Conservation (phyloP, 1,140 invertebrate genomes). For the Magallana angulata region DNA sequence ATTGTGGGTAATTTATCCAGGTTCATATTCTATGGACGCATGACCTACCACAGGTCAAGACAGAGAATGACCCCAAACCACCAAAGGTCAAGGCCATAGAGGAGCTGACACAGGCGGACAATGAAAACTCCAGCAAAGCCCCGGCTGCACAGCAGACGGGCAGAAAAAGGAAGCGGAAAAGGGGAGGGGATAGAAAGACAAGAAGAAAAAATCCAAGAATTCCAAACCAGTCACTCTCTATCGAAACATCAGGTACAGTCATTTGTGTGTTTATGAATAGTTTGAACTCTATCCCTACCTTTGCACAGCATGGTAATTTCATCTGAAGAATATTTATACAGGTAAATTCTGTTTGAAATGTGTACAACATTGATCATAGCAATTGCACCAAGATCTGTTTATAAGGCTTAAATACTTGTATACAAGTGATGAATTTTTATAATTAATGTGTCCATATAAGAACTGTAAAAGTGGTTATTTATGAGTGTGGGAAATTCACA, state of each 20-base stretch:
- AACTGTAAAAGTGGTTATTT: too few species aligned
- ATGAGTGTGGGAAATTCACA: too few species aligned
- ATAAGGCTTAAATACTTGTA: too few species aligned
- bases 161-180: conserved; percentile 58
- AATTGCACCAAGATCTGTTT: too few species aligned
- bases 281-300: not conserved
- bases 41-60: conserved; percentile 54
- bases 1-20: not conserved
- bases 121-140: conserved; percentile 34
- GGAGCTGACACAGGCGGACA: conserved; percentile 24
- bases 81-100: conserved; percentile 25
- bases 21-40: not conserved
- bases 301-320: not conserved
- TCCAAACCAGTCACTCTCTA: conserved; percentile 63
- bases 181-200: conserved; percentile 49
- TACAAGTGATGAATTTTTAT: too few species aligned
- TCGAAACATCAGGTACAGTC: conserved; percentile 71
- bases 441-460: too few species aligned
- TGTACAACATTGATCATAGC: not conserved
- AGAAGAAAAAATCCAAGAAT: conserved; percentile 58
- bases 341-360: not conserved
- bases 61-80: conserved; percentile 24
- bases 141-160: conserved; percentile 34
- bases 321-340: not conserved
- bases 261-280: not conserved